Percentiles rank a stretch among this genome's conserved stretches.
Evolutionary conservation across 1,140 invertebrate species (phyloP).

Genomic region (Coelopa frigida): DNA sequence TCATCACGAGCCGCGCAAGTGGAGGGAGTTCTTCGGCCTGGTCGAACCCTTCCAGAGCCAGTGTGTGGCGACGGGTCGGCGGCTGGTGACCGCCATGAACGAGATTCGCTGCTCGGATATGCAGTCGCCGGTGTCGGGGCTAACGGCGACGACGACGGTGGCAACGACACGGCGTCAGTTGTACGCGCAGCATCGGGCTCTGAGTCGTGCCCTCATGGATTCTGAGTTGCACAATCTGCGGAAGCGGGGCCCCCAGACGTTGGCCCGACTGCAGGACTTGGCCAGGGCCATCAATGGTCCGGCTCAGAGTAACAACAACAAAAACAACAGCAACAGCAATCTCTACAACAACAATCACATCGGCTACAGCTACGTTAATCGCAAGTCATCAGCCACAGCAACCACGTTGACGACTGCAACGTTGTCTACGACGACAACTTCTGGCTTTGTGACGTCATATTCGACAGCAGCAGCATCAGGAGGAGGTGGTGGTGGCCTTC

Average conservation of each 20-base stretch:
- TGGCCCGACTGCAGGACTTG: conserved; percentile 48
- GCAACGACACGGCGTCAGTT: conserved; percentile 49
- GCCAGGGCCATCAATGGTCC: conserved; percentile 29
- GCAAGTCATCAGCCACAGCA: too few species aligned
- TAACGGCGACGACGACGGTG: too few species aligned
- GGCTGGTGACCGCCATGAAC: conserved; percentile 47
- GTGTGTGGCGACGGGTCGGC: conserved; percentile 47
- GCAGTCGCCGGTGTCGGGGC: conserved; percentile 36
- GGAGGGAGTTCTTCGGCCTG: conserved; percentile 58
- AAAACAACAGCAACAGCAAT: conserved; percentile 7
- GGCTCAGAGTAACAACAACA: not conserved
- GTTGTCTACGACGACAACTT: too few species aligned
- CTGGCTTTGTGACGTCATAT: too few species aligned
- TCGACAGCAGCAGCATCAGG: conserved; percentile 7
- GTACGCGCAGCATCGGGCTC: conserved; percentile 48
- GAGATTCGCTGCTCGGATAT: conserved; percentile 48
- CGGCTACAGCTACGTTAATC: not conserved
- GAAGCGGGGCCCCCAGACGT: conserved; percentile 45
- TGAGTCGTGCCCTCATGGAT: conserved; percentile 48
- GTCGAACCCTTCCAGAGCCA: conserved; percentile 48
- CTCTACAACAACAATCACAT: conserved; percentile 6
- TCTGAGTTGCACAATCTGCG: conserved; percentile 48
- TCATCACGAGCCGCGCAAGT: conserved; percentile 53
- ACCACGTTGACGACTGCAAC: too few species aligned
- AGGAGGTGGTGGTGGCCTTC: too few species aligned